Conservation (phyloP, 2,888 invertebrate species). For the Aphrophora alni region DNA sequence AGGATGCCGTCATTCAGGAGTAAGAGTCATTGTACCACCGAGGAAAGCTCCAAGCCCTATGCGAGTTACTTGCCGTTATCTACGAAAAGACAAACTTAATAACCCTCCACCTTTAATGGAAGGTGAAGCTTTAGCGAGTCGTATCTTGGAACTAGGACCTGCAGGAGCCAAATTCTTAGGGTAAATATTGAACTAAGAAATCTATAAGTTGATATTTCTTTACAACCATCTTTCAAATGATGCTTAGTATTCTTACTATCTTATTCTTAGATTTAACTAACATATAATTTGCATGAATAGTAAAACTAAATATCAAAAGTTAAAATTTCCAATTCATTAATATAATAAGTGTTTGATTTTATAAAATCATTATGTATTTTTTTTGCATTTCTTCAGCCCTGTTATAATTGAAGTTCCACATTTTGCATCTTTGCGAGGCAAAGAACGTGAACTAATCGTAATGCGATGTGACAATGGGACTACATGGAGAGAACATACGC, state of each 20-base stretch:
- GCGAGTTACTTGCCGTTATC: constrained; percentile 92
- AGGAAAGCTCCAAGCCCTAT: constrained; percentile 95
- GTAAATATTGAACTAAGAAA: constrained; percentile 65
- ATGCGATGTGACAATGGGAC: constrained; percentile 97
- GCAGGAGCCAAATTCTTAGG: constrained; percentile 96
- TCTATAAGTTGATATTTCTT: background rate
- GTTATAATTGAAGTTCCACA: constrained; percentile 97
- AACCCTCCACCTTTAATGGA: constrained; percentile 98
- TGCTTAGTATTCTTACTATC: no score
- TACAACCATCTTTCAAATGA: no score
- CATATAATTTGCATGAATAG: no score
- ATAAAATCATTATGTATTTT: no score
- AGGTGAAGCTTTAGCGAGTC: constrained; percentile 95
- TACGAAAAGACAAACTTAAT: constrained; percentile 73
- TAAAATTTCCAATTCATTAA: no score
- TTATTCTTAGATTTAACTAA: no score
- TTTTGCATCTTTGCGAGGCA: constrained; percentile 92
- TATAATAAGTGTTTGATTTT: no score
- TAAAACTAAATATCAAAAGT: no score
- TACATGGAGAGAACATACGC: constrained; percentile 95
- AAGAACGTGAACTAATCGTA: constrained; percentile 95
- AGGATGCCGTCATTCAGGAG: constrained; percentile 97
- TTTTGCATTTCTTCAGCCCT: constrained; percentile 66
- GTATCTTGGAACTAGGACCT: constrained; percentile 94
- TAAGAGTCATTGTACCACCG: constrained; percentile 95